Percentiles rank a stretch among this genome's conserved stretches.
Conservation (phyloP, 2,113 vertebrate genomes). For the Cheirogaleus medius region DNA sequence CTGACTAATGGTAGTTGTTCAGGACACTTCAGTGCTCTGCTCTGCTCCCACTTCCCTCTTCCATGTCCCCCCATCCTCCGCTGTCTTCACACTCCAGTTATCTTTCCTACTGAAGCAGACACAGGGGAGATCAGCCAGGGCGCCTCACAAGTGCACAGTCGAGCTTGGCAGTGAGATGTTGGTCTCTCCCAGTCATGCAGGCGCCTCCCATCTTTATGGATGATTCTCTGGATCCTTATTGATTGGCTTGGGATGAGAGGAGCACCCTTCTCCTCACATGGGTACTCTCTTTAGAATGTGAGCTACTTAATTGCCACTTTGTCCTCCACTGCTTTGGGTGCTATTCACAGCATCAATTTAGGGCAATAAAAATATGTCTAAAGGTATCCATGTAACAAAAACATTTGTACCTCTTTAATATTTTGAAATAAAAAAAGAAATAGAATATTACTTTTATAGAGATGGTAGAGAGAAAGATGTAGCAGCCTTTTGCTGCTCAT, state of each 20-base stretch:
- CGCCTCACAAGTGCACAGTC: not conserved
- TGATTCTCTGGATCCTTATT: not conserved
- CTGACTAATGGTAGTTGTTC: not conserved
- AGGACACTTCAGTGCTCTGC: not conserved
- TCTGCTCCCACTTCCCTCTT: too few relatives aligned
- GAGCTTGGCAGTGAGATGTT: not conserved
- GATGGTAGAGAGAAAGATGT: accelerated
- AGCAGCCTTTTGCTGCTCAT: not conserved
- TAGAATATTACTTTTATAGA: not conserved
- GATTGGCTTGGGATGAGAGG: not conserved
- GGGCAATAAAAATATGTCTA: not conserved
- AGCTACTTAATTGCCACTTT: not conserved
- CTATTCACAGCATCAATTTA: not conserved
- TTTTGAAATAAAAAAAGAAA: not conserved
- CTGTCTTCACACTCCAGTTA: not conserved
- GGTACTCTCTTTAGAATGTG: not conserved
- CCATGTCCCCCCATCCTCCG: not conserved
- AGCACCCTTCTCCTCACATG: not conserved
- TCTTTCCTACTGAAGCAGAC: not conserved
- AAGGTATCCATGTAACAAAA: too few relatives aligned
- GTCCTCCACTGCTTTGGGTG: not conserved
- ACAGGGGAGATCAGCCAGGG: not conserved
- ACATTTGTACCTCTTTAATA: too few relatives aligned
- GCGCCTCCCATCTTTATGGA: not conserved
- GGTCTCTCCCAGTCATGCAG: not conserved